Conservation (phyloP, 2,888 invertebrate species). For the Isoperla grammatica region DNA sequence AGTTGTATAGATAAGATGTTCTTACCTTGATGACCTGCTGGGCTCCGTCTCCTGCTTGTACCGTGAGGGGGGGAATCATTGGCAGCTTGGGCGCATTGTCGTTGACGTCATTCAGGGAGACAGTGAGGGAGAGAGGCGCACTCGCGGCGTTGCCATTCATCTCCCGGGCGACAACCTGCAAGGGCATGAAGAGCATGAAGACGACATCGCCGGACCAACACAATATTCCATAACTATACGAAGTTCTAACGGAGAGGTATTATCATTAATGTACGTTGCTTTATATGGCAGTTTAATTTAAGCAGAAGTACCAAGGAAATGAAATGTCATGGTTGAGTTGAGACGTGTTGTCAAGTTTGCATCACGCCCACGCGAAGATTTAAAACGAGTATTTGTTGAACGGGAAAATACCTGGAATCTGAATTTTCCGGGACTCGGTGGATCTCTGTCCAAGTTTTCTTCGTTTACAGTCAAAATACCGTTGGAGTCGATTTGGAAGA, state of each 20-base stretch:
- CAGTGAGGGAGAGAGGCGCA: slow-evolving; percentile 72
- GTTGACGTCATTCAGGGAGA: slow-evolving; percentile 73
- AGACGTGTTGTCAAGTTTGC: too few relatives aligned
- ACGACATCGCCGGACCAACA: too few relatives aligned
- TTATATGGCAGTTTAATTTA: not conserved
- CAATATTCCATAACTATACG: too few relatives aligned
- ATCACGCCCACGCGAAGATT: too few relatives aligned
- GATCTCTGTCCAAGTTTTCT: slow-evolving; percentile 78
- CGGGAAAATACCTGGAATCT: slow-evolving; percentile 64
- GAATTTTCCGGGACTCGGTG: slow-evolving; percentile 76
- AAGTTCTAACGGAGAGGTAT: too few relatives aligned
- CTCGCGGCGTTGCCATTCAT: slow-evolving; percentile 72
- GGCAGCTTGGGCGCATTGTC: slow-evolving; percentile 81
- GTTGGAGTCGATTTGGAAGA: slow-evolving; percentile 58
- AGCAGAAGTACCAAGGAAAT: slow-evolving; percentile 25
- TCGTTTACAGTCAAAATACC: slow-evolving; percentile 73
- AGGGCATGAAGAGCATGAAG: not conserved
- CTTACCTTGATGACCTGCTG: slow-evolving; percentile 62
- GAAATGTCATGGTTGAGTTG: too few relatives aligned
- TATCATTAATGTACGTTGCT: not conserved
- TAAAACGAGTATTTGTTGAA: too few relatives aligned
- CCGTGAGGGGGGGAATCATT: slow-evolving; percentile 70
- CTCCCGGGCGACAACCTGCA: slow-evolving; percentile 74
- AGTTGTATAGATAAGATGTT: too few relatives aligned
- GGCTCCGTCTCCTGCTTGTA: slow-evolving; percentile 70